Conservation (phyloP, 1,140 invertebrate species). For the Rhyacophila brunnea region DNA sequence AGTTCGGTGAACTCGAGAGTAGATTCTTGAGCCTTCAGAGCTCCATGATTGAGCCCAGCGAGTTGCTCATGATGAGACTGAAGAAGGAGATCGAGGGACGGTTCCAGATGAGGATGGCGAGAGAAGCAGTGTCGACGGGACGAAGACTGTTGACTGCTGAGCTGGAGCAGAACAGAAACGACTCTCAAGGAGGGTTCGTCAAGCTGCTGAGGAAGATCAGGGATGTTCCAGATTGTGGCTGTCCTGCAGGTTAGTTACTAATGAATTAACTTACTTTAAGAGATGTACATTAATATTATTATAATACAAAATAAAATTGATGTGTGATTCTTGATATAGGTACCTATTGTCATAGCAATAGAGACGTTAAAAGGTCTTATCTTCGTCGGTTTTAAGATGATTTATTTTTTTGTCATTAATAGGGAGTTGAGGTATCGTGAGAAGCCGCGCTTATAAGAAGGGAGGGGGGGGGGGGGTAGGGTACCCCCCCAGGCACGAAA, state of each 20-base stretch:
- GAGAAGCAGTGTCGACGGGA: conserved; percentile 30
- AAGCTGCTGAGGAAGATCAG: conserved; percentile 29
- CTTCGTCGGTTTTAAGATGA: too few species aligned
- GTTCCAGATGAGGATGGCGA: conserved; percentile 29
- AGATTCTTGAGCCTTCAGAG: conserved; percentile 25
- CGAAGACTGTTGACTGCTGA: conserved; percentile 26
- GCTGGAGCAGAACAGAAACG: conserved; percentile 20
- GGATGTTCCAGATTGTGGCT: conserved; percentile 29
- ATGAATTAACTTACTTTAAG: too few species aligned
- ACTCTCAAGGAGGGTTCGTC: conserved; percentile 6
- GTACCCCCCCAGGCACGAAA: too few species aligned
- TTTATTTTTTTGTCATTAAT: too few species aligned
- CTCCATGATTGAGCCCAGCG: conserved; percentile 24
- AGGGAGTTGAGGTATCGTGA: too few species aligned
- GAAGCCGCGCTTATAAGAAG: too few species aligned
- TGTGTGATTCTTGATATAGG: too few species aligned
- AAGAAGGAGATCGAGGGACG: conserved; percentile 25
- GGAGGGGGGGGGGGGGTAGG: too few species aligned
- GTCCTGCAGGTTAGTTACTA: conserved; percentile 29
- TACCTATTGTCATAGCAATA: too few species aligned
- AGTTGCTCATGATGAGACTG: conserved; percentile 25
- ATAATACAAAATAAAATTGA: too few species aligned
- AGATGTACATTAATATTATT: too few species aligned
- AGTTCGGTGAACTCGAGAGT: conserved; percentile 20
- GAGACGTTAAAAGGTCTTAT: too few species aligned